A percentile compares a stretch with the other conserved stretches of the same genome.
phyloP scores from a whole-genome alignment of 2,113 vertebrate genomes.

The Chroicocephalus ridibundus region DNA sequence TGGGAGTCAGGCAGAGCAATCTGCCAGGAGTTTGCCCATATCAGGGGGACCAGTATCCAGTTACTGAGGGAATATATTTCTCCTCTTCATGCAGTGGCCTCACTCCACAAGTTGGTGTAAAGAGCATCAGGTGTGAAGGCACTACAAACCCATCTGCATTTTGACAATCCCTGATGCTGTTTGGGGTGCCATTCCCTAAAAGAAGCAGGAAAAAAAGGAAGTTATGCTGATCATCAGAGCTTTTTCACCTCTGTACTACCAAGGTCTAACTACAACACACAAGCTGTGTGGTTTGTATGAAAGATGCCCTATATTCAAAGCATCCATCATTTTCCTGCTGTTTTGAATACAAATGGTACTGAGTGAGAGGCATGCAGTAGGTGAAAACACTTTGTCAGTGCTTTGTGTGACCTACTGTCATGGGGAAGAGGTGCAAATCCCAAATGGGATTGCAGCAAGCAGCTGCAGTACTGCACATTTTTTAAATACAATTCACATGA shows the following conservation, averaged over 20 bases:
- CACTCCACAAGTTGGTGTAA: not conserved
- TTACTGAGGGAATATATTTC: not conserved
- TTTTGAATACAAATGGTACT: not conserved
- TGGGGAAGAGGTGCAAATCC: not conserved
- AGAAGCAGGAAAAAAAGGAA: not conserved
- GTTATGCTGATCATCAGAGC: not conserved
- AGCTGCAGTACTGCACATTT: not conserved
- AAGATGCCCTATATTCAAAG: not conserved
- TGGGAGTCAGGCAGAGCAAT: not conserved
- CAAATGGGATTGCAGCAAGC: not conserved
- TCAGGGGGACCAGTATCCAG: not conserved
- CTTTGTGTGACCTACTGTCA: not conserved
- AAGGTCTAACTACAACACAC: not conserved
- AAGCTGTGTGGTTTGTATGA: not conserved
- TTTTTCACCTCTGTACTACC: not conserved
- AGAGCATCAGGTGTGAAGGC: not conserved
- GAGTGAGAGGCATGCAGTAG: not conserved
- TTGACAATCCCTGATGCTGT: not conserved
- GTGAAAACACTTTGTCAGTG: not conserved
- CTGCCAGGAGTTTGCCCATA: not conserved
- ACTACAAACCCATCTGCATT: not conserved
- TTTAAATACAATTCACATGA: not conserved
- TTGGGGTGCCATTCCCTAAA: not conserved
- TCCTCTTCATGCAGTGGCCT: not conserved
- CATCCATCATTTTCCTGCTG: not conserved